These are phyloP conservation scores for Celastrina argiolus DNA, from an alignment of 2,888 invertebrate genomes.

Conservation along the genomic window DNA sequence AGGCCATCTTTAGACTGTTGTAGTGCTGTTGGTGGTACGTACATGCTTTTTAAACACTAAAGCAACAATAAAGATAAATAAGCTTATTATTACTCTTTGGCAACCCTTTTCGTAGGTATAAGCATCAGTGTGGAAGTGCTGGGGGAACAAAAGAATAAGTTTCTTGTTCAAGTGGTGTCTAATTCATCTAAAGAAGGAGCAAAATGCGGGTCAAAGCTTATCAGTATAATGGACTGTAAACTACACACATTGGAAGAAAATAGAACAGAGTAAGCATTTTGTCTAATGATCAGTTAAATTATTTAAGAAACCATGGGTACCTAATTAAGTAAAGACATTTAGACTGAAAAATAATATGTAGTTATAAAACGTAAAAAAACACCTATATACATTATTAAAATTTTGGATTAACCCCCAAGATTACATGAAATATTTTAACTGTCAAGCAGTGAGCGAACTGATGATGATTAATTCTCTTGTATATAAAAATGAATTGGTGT, in stretches of 20 bases:
- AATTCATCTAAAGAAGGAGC: constrained; percentile 76
- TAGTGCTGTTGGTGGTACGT: constrained; percentile 65
- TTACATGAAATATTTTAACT: too few relatives aligned
- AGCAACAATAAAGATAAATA: neutral
- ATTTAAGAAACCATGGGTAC: too few relatives aligned
- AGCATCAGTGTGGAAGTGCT: constrained; percentile 65
- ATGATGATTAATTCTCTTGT: too few relatives aligned
- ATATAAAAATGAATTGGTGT: too few relatives aligned
- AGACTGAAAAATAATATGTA: too few relatives aligned
- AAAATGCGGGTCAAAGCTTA: constrained; percentile 78
- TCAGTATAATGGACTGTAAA: constrained; percentile 77
- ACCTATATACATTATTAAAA: too few relatives aligned
- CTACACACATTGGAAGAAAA: constrained; percentile 82
- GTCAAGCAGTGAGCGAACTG: too few relatives aligned
- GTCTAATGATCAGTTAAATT: too few relatives aligned
- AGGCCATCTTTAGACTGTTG: constrained; percentile 67
- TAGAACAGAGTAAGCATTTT: constrained; percentile 68
- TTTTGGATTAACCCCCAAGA: too few relatives aligned
- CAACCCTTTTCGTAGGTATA: constrained; percentile 47
- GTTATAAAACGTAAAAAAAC: too few relatives aligned
- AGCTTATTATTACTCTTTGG: neutral
- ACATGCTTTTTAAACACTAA: neutral
- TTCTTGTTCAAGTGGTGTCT: constrained; percentile 79
- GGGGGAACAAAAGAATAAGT: constrained; percentile 70
- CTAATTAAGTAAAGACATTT: too few relatives aligned